Evolutionary conservation across 2,888 invertebrate genomes (phyloP).

Genomic region (Escarpia spicata): DNA sequence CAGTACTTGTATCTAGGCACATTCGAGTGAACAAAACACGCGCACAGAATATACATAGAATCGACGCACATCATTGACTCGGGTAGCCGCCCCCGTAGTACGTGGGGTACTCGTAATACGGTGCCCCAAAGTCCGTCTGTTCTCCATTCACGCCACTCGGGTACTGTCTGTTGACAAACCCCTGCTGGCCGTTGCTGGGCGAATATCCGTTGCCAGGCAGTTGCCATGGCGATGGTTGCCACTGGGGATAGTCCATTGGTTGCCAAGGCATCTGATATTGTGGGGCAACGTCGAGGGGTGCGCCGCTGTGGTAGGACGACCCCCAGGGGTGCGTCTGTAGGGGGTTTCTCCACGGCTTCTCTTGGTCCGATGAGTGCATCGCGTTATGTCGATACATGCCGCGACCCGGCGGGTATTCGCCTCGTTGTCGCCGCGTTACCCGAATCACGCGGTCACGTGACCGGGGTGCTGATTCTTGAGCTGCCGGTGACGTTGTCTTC

Average conservation of each 20-base stretch:
- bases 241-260: background rate
- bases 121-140: background rate
- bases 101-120: background rate
- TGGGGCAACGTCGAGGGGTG: background rate
- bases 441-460: background rate
- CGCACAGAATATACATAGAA: background rate
- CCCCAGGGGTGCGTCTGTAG: background rate
- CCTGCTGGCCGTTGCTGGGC: background rate
- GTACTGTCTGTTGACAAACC: background rate
- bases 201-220: slow-evolving; percentile 6
- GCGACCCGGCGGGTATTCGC: background rate
- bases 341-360: background rate
- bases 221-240: background rate
- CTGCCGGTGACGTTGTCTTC: background rate
- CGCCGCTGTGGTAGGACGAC: background rate
- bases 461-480: background rate
- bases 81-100: background rate
- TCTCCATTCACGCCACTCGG: background rate
- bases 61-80: background rate
- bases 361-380: background rate
- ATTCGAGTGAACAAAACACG: background rate
- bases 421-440: background rate
- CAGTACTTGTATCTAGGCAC: background rate
- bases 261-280: background rate
- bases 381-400: background rate